Conservation (phyloP, 2,113 vertebrate genomes). For the Lepus timidus region DNA sequence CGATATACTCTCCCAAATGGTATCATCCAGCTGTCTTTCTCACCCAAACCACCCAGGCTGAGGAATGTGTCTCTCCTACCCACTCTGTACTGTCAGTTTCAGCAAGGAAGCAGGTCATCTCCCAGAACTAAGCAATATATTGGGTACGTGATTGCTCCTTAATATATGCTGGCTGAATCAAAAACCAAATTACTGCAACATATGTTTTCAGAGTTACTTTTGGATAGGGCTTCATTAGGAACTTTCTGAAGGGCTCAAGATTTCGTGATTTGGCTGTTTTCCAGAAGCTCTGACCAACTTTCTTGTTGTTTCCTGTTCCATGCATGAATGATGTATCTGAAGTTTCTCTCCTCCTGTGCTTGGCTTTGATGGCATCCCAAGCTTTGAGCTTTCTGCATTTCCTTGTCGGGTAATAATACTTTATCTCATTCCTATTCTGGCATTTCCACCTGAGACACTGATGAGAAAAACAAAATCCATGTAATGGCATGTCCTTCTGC, state of each 20-base stretch:
- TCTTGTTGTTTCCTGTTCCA: constrained; percentile 21
- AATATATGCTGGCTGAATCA: background rate
- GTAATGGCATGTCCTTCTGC: background rate
- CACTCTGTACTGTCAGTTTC: background rate
- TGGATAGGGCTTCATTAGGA: constrained; percentile 42
- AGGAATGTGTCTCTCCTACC: background rate
- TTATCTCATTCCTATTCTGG: constrained; percentile 41
- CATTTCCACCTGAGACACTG: constrained; percentile 19
- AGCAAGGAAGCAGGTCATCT: background rate
- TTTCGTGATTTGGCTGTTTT: constrained; percentile 42
- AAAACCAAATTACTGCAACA: background rate
- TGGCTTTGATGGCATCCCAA: constrained; percentile 42
- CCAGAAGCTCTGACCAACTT: background rate
- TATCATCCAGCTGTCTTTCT: background rate
- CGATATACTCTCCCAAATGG: background rate
- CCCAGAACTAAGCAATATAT: background rate
- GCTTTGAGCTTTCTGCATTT: constrained; percentile 19
- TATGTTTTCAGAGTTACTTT: constrained; percentile 37
- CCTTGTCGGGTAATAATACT: constrained; percentile 37
- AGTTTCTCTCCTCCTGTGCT: constrained; percentile 57
- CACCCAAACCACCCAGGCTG: background rate
- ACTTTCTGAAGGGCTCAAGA: constrained; percentile 52
- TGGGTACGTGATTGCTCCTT: background rate
- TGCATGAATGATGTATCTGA: constrained; percentile 64
- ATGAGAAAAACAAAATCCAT: constrained; percentile 23